A percentile compares a stretch with the other conserved stretches of the same genome.
phyloP scores from a whole-genome alignment of 2,797 vertebrate genomes.

The Myripristis jacobus region DNA sequence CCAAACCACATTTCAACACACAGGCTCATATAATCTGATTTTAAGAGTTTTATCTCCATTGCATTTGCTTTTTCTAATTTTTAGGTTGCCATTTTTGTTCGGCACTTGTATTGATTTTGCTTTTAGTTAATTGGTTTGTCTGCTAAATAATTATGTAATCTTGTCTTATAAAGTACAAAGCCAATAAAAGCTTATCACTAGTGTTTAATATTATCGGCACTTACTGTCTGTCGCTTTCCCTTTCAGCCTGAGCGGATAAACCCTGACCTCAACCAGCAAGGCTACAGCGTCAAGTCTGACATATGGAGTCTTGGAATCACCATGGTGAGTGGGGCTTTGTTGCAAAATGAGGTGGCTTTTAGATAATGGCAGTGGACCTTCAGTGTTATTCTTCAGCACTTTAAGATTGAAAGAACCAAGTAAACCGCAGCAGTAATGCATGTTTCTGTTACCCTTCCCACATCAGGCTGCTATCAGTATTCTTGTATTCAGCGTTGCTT shows the following conservation, averaged over 20 bases:
- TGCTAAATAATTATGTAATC: not conserved
- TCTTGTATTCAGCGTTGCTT: too few relatives aligned
- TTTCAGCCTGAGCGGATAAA: constrained; percentile 99
- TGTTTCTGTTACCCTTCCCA: not conserved
- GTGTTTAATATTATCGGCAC: constrained; percentile 32
- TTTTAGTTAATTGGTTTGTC: too few relatives aligned
- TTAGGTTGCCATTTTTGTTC: not conserved
- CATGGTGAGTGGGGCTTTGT: constrained; percentile 82
- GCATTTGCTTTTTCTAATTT: not conserved
- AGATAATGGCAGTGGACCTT: not conserved
- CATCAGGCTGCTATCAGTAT: too few relatives aligned
- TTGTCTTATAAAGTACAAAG: not conserved
- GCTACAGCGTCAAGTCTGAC: constrained; percentile 97
- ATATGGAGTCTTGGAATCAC: constrained; percentile 99
- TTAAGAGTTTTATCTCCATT: not conserved
- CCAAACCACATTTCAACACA: not conserved
- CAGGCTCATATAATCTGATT: not conserved
- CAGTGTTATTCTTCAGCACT: not conserved
- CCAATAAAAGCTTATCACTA: constrained; percentile 10
- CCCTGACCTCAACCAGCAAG: constrained; percentile 97
- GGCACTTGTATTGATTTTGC: not conserved
- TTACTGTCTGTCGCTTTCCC: constrained; percentile 50
- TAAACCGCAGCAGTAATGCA: not conserved
- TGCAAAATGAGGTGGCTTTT: not conserved
- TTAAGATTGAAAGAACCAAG: not conserved